Evolutionary conservation across 2,797 vertebrate species (phyloP), one percentile per base, ranked within the genome.

Genomic region (Pantherophis alleghaniensis): DNA sequence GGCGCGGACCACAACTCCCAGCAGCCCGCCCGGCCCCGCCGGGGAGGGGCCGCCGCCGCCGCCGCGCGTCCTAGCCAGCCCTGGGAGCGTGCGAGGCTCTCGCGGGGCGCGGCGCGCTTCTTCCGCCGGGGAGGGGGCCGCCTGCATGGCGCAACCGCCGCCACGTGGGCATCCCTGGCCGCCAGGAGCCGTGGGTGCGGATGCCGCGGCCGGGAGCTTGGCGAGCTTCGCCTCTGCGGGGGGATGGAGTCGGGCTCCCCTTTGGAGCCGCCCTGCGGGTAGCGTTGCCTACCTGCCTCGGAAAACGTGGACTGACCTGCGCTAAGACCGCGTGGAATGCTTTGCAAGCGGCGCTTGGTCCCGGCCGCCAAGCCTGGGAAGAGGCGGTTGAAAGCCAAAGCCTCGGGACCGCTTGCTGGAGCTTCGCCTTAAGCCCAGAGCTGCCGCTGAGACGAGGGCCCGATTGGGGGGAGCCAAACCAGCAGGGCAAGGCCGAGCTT

Each of bases 1-100:
- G 66, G 91, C 92, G 66, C 91, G 94, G 91, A 96, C 95, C 95
- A 95, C 96, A 95, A 95, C 93, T 95, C 95, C 96, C 95, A 93
- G 94, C 95, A 95, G 95, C 95, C 95, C 6, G 89, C 42, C 92
- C 91, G 90, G 92, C 57, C 47, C 88, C 92, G 95, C 93, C 86
- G 95, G 95, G 91, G 53, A 87, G 86, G 86, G 86, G 47, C 47
- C 51, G 86, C 86, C 86, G 47, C 86, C 86, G 51, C 51, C 37
- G 37, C 37, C 37, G 37, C 37, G 86, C 86, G 51, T 22, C 22
- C 16, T 56, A 9, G 86, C 28, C 42, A 4, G 86, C 86, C 86
- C 12, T 7, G 53, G 86, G 14, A 56, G 28, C 28, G 53, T 18
- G 86, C 66, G 86, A 87, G 86, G 86, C 28, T 56, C 14, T 87